Base-by-base conservation (phyloP, 2,797 vertebrate species). In the Sebastes ruberrimus region DNA sequence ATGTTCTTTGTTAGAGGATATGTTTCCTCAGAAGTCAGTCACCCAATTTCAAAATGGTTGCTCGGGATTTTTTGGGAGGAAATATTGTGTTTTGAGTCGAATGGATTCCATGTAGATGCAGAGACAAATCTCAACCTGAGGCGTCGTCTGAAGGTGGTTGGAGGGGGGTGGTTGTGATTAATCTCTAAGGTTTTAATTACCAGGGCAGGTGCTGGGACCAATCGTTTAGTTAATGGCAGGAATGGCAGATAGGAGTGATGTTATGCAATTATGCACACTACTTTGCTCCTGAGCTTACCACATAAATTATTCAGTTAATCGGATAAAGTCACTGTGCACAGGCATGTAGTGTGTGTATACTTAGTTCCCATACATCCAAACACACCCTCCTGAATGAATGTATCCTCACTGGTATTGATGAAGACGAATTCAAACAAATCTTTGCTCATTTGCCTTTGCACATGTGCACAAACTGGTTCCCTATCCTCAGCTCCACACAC, bases 171-270 rank as follows among this genome's bases (percentile, higher is more conserved):
- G 78, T 85, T 86, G 65, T 90, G 91, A 93, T 92, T 88, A 86
- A 94, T 92, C 83, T 91, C 72, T 23, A 42, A 81, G 83, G 74
- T 92, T 94, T 93, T 93, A 94, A 94, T 94, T 93, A 93, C 75
- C 78, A 71, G 89, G 85, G 80, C 68, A 88, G 83, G 81, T 88
- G 82, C 86, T 88, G 81, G 78, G 84, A 91, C 84, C 79, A 85
- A 67, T 85, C 74, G 56, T 92, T 91, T 89, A 70, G 68, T 88
- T 90, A 93, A 93, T 88, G 83, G 76, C 80, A 88, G 59, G 38
- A 76, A 72, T 86, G 88, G 78, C 88, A 84, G 83, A 85, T 79
- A 84, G 78, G 89, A 93, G 70, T 86, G 82, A 91, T 92, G 86
- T 84, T 82, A 79, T 80, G 83, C 83, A 90, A 88, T 93, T 93